Percentiles rank a stretch among this genome's conserved stretches.
phyloP scores from a whole-genome alignment of 2,888 invertebrate genomes.

The Melanchra persicariae region DNA sequence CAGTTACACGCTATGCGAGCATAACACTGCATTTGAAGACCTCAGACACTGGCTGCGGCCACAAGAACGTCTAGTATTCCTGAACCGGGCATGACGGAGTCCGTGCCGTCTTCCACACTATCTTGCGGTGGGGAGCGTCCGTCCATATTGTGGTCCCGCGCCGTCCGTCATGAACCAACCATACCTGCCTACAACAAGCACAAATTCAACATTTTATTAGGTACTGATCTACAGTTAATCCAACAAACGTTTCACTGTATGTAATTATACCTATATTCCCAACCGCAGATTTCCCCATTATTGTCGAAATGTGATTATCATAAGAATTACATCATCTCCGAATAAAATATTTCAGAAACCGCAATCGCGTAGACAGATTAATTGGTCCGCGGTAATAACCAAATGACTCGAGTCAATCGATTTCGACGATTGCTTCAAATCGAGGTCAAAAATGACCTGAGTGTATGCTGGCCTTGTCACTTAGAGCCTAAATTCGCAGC shows the following conservation, averaged over 20 bases:
- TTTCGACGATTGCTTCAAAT: conserved; percentile 59
- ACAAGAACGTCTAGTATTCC: conserved; percentile 59
- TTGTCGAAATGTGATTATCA: conserved; percentile 48
- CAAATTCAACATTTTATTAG: conserved; percentile 46
- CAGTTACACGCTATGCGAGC: conserved; percentile 25
- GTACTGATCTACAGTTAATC: conserved; percentile 14
- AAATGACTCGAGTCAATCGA: conserved; percentile 61
- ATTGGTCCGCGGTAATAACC: conserved; percentile 61
- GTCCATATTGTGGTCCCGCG: too few species aligned
- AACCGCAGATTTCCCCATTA: conserved; percentile 42
- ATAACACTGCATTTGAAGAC: conserved; percentile 51
- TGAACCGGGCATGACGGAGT: conserved; percentile 51
- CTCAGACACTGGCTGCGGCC: conserved; percentile 50
- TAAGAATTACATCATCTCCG: conserved; percentile 56
- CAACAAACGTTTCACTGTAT: conserved; percentile 25
- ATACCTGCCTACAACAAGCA: conserved; percentile 31
- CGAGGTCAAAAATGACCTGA: conserved; percentile 50
- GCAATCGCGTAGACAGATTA: conserved; percentile 56
- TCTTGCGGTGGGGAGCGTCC: conserved; percentile 63
- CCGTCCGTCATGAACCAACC: conserved; percentile 55
- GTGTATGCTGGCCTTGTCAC: conserved; percentile 33
- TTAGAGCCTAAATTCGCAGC: conserved; percentile 30
- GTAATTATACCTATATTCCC: conserved; percentile 15
- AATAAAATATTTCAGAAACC: conserved; percentile 52
- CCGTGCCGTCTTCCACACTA: conserved; percentile 53